These are phyloP conservation scores for Psix sp. DNA, from an alignment of 1,140 invertebrate genomes.

Conservation along the genomic window DNA sequence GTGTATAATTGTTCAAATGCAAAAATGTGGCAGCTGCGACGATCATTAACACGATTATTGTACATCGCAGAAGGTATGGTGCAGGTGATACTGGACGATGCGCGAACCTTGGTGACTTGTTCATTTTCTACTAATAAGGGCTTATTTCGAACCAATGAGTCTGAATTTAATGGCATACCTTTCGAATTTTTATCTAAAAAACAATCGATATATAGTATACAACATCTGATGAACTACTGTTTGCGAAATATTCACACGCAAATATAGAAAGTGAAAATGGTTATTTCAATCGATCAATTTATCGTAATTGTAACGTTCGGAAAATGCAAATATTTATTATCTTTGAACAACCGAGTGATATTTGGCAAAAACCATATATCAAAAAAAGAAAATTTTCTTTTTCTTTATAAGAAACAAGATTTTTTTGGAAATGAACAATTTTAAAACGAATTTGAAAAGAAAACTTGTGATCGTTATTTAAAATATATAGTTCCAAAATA, in stretches of 20 bases:
- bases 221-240: background rate
- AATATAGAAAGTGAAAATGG: background rate
- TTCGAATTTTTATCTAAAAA: conserved; percentile 24
- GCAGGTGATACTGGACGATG: conserved; percentile 56
- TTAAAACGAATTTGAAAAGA: too few relatives aligned
- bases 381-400: too few relatives aligned
- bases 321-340: background rate
- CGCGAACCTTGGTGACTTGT: conserved; percentile 50
- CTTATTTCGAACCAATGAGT: conserved; percentile 29
- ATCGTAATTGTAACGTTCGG: background rate
- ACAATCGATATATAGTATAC: conserved; percentile 2
- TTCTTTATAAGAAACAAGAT: too few relatives aligned
- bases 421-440: too few relatives aligned
- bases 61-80: conserved; percentile 64
- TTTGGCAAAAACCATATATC: too few relatives aligned
- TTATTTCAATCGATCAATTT: background rate
- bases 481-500: too few relatives aligned
- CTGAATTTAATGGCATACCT: conserved; percentile 30
- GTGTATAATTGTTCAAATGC: conserved; percentile 71
- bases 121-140: conserved; percentile 48
- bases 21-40: conserved; percentile 71
- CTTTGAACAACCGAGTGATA: background rate
- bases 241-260: background rate
- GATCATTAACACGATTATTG: conserved; percentile 67
- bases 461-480: too few relatives aligned